These are phyloP conservation scores for Agrotis puta DNA, from an alignment of 2,888 invertebrate species.

Conservation along the genomic window DNA sequence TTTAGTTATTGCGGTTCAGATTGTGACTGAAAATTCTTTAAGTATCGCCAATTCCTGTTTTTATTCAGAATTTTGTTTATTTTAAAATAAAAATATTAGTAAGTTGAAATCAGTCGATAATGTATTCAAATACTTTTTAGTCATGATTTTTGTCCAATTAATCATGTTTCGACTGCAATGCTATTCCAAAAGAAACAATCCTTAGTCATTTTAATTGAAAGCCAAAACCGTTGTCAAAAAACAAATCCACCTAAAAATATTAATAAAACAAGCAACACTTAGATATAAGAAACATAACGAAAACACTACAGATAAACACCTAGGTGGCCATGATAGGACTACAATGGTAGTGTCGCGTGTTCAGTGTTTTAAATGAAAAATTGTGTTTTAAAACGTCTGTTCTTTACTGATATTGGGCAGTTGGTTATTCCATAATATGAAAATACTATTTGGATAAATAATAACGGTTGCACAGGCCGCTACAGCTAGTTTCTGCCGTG, in stretches of 20 bases:
- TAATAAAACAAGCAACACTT: constrained; percentile 63
- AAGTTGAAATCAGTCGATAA: not conserved
- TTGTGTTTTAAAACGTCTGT: constrained; percentile 59
- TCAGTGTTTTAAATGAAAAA: constrained; percentile 59
- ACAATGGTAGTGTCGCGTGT: constrained; percentile 76
- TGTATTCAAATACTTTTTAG: not conserved
- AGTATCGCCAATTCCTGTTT: constrained; percentile 1
- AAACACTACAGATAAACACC: constrained; percentile 69
- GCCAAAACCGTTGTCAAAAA: constrained; percentile 11
- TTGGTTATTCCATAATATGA: not conserved
- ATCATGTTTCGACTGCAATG: constrained; percentile 18
- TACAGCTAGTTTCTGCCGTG: too few relatives aligned
- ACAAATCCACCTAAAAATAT: constrained; percentile 36
- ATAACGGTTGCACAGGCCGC: too few relatives aligned
- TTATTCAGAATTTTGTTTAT: not conserved
- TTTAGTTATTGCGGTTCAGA: not conserved
- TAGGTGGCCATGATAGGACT: constrained; percentile 76
- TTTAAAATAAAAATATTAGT: constrained; percentile 38
- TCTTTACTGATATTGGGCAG: constrained; percentile 61
- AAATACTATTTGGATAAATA: too few relatives aligned
- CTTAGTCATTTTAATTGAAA: constrained; percentile 52
- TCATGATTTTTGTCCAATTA: constrained; percentile 1
- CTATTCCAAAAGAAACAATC: constrained; percentile 25
- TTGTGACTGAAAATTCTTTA: not conserved
- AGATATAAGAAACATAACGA: constrained; percentile 47